Conservation (phyloP, 35 echinoderm and acorn worm species). For the Acanthaster planci region DNA sequence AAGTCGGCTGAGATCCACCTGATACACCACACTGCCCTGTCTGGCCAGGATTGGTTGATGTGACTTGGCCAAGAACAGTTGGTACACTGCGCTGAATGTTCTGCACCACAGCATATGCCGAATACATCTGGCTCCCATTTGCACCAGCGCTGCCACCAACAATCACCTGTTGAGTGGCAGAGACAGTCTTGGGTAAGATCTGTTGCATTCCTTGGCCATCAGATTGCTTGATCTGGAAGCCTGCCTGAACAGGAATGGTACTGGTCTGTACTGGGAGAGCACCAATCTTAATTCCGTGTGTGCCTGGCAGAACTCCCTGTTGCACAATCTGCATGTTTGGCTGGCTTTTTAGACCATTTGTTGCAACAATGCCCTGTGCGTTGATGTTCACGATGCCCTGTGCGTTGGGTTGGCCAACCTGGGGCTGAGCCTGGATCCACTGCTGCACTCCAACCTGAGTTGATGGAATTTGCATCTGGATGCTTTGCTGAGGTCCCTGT, state of each 20-base stretch:
- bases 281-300: constrained; percentile 1
- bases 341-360: constrained; percentile 9
- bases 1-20: neutral
- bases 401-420: constrained; percentile 13
- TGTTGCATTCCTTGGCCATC: neutral
- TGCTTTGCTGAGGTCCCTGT: neutral
- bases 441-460: neutral
- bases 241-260: neutral
- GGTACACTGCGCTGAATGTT: constrained; percentile 19
- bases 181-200: neutral
- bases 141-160: neutral
- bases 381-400: neutral
- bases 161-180: constrained; percentile 13
- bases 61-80: constrained; percentile 13
- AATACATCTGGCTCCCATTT: constrained; percentile 11
- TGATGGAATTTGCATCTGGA: constrained; percentile 22
- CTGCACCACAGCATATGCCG: constrained; percentile 18
- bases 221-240: constrained; percentile 20
- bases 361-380: neutral
- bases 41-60: constrained; percentile 9
- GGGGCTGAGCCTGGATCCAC: neutral
- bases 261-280: constrained; percentile 13
- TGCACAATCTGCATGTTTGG: constrained; percentile 10
- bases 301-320: constrained; percentile 1
- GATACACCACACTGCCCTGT: neutral